These are phyloP conservation scores for Rhadina sibilatrix DNA, from an alignment of 2,113 vertebrate genomes.

Conservation along the genomic window DNA sequence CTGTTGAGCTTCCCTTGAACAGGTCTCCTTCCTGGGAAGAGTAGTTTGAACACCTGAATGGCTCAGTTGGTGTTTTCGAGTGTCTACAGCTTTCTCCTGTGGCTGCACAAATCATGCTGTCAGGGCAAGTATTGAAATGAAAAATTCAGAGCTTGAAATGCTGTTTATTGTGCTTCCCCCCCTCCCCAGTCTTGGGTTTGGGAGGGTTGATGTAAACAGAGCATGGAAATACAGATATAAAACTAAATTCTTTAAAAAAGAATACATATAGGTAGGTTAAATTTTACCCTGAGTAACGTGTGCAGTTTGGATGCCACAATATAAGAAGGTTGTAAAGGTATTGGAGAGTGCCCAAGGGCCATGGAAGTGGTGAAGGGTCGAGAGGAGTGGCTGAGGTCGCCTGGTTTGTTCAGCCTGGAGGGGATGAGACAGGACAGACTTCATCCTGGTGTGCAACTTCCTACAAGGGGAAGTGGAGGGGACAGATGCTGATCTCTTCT, in stretches of 20 bases:
- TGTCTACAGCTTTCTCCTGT: not conserved
- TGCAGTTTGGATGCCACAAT: not conserved
- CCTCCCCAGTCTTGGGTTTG: not conserved
- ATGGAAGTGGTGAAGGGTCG: not conserved
- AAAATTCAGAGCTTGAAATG: not conserved
- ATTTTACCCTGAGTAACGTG: not conserved
- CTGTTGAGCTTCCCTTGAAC: not conserved
- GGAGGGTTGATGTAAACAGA: not conserved
- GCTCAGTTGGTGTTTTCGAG: not conserved
- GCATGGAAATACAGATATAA: not conserved
- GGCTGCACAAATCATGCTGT: not conserved
- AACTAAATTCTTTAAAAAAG: not conserved
- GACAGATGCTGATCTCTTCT: not conserved
- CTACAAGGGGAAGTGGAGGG: not conserved
- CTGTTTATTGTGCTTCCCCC: not conserved
- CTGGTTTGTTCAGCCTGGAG: not conserved
- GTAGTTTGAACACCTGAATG: not conserved
- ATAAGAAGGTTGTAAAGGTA: not conserved
- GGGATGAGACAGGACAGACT: not conserved
- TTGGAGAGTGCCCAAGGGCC: not conserved
- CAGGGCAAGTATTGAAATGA: not conserved
- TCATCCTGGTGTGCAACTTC: not conserved
- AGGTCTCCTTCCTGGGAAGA: not conserved
- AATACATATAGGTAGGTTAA: not conserved
- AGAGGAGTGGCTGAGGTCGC: not conserved